Evolutionary conservation across 2,113 vertebrate genomes (phyloP), one percentile per base, ranked within the genome.

Genomic region (Eudyptes chrysolophus): DNA sequence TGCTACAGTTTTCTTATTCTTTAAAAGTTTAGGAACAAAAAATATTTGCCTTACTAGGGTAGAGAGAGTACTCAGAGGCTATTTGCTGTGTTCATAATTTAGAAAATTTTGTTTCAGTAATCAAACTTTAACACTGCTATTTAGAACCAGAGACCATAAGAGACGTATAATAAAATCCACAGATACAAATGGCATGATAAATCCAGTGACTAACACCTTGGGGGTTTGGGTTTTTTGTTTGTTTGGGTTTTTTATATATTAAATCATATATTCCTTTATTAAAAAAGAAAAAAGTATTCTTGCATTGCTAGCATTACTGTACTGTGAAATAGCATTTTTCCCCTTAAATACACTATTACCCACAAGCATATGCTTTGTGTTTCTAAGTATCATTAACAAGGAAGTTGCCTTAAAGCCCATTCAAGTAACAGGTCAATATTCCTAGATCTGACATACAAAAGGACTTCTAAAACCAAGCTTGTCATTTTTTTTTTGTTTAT

Each of bases 401-500:
- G 72, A 96, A 96, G 82, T 83, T 89, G 49, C 66, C 81, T 86
- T 95, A 92, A 92, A 95, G 88, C 52, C 55, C 62, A 79, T 92
- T 96, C 89, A 88, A 84, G 82, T 95, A 96, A 92, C 1, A 3
- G 92, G 86, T 95, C 95, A 93, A 75, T 94, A 95, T 95, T 93
- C 93, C 94, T 44, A 87, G 60, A 86, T n/a, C 64, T 78, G 87
- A 96, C 86, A 92, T 54, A 90, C 87, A 94, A 92, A 78, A 72
- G 27, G 83, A 97, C 95, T 97, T 88, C 58, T 96, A 97, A 97
- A 91, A 93, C 80, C 61, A 94, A 94, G 68, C 88, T 51, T 96
- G 76, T 81, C 85, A 80, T 25, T 40, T 93, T 81, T 87, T 94
- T 90, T 89, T 90, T 94, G 95, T 95, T 97, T 97, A 96, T 96